A percentile compares a stretch with the other conserved stretches of the same genome.
phyloP scores from a whole-genome alignment of 2,888 invertebrate genomes.

The Pyrrhosoma nymphula region DNA sequence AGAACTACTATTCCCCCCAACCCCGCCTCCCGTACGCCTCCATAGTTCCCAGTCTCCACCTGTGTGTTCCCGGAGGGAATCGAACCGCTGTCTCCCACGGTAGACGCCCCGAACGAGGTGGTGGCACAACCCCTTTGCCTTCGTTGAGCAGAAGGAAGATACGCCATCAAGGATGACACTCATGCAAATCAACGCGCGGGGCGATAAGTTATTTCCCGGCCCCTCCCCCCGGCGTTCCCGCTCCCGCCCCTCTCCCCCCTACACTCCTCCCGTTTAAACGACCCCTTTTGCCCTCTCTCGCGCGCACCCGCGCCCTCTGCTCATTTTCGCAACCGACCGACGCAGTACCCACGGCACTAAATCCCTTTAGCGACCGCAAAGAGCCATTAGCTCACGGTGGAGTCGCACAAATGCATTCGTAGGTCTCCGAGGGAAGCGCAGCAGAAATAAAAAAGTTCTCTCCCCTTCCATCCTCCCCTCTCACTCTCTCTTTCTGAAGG shows the following conservation, averaged over 20 bases:
- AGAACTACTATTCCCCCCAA: not conserved
- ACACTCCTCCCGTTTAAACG: not conserved
- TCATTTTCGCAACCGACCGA: not conserved
- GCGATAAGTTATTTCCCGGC: slow-evolving; percentile 6
- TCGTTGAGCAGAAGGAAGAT: not conserved
- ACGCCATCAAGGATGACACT: slow-evolving; percentile 20
- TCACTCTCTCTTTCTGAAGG: not conserved
- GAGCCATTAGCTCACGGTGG: slow-evolving; percentile 23
- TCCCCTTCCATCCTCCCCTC: no score
- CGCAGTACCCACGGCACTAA: not conserved
- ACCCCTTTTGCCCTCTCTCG: not conserved
- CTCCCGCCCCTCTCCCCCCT: not conserved
- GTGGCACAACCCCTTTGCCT: not conserved
- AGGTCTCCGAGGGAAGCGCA: not conserved
- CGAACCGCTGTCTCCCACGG: slow-evolving; percentile 25
- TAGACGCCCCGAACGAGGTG: not conserved
- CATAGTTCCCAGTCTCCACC: not conserved
- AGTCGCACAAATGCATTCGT: not conserved
- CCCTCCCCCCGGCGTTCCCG: not conserved
- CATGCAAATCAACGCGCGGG: slow-evolving; percentile 12
- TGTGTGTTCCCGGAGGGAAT: slow-evolving; percentile 4
- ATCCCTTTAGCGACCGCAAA: slow-evolving; percentile 11
- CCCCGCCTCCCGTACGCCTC: not conserved
- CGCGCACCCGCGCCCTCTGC: not conserved
- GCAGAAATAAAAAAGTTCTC: not conserved